Base-by-base conservation (phyloP, 1,140 invertebrate genomes). In the Probaryconus sp. region DNA sequence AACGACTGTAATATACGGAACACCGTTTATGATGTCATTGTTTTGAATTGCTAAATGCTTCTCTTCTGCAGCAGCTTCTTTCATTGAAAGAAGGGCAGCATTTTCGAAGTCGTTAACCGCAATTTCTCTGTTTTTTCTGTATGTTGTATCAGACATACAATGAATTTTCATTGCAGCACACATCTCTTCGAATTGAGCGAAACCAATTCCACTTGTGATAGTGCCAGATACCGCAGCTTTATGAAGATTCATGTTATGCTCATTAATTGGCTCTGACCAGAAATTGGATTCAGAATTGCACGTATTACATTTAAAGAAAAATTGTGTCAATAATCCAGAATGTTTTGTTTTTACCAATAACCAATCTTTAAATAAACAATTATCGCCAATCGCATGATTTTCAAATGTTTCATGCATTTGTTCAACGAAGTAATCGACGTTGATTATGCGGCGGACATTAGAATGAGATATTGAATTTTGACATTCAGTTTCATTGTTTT, bases 1-100 rank as follows among this genome's bases (percentile, higher is more conserved):
- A 35, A 81, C 67, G 10, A 85, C 83, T n/a, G 75, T 75, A 11
- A 87, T 79, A 21, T 75, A 65, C 3, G 83, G 82, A 28, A 79
- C 47, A 47, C 82, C 84, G 14, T 83, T 75, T 16, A 76, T 64
- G 26, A 86, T 48, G 30, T 85, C 69, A 17, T 78, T 74, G 2
- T 48, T 35, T 48, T 77, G 40, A 48, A 64, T 69, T 5, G 81
- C 83, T 37, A 79, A 65, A 17, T 47, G 35, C 55, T 30, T 64
- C 60, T 84, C 78, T 48, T 79, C 74, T 56, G 73, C 56, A 9
- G 33, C 78, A 37, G 80, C 82, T 28, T 69, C 55, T 10, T 38
- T 13, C 77, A 75, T 76, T 26, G 38, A 40, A 11, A 50, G 2
- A n/a, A 40, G 11, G 37, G 74, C 64, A 33, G 43, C 40, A 64